These are phyloP conservation scores for Megathymus violae DNA, from an alignment of 1,140 invertebrate genomes.

Conservation along the genomic window DNA sequence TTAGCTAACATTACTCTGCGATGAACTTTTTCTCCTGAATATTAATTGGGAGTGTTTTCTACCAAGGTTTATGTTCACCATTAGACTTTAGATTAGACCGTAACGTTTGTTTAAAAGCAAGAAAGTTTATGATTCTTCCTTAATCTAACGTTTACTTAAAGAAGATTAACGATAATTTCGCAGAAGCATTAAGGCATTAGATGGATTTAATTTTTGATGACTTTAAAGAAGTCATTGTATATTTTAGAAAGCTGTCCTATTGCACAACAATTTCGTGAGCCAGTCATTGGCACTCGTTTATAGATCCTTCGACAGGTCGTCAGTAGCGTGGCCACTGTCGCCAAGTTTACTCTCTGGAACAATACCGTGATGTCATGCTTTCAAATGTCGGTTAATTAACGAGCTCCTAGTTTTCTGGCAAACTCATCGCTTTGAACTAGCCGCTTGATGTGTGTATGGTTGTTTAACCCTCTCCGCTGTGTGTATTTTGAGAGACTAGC, in stretches of 20 bases:
- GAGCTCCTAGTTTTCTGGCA: slow-evolving; percentile 29
- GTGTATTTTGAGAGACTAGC: neutral
- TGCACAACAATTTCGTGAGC: slow-evolving; percentile 14
- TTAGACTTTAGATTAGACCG: too few species aligned
- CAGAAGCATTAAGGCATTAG: too few species aligned
- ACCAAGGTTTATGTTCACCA: too few species aligned
- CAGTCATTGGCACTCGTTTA: slow-evolving; percentile 36
- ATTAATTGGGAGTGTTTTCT: too few species aligned
- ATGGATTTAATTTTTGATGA: too few species aligned
- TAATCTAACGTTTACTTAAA: too few species aligned
- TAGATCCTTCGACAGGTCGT: slow-evolving; percentile 44
- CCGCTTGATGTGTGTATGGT: neutral
- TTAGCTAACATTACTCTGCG: too few species aligned
- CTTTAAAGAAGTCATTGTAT: too few species aligned
- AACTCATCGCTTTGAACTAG: slow-evolving; percentile 1
- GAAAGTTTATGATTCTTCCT: too few species aligned
- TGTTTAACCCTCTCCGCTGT: neutral
- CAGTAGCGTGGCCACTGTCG: slow-evolving; percentile 37
- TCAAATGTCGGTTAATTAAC: slow-evolving; percentile 36
- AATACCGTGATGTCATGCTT: slow-evolving; percentile 43
- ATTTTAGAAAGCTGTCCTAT: slow-evolving; percentile 20
- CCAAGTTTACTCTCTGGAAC: slow-evolving; percentile 46
- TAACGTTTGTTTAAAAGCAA: too few species aligned
- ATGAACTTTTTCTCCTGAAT: too few species aligned
- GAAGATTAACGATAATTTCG: too few species aligned